These are phyloP conservation scores for Saccopteryx leptura DNA, from an alignment of 2,113 vertebrate genomes.

Conservation along the genomic window DNA sequence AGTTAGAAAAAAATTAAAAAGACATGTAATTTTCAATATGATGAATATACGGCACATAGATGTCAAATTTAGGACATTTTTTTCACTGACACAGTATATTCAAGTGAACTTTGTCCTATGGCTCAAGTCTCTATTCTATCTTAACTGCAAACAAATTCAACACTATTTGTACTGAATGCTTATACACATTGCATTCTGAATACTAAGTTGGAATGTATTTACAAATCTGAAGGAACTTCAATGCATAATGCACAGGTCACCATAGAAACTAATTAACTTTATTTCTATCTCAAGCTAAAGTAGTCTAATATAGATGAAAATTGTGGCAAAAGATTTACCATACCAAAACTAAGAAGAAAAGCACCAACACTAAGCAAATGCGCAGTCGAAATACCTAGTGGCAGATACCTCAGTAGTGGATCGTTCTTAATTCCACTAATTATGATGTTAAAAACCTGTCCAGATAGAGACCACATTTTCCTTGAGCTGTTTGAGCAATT, in stretches of 20 bases:
- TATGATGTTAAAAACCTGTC: constrained; percentile 70
- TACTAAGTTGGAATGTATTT: constrained; percentile 88
- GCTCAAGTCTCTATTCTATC: constrained; percentile 83
- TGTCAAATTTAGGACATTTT: constrained; percentile 55
- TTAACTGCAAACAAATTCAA: constrained; percentile 86
- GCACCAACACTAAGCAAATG: constrained; percentile 82
- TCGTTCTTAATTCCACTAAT: constrained; percentile 65
- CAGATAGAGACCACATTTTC: constrained; percentile 60
- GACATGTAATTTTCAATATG: constrained; percentile 15
- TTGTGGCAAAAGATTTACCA: constrained; percentile 86
- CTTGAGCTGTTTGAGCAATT: constrained; percentile 70
- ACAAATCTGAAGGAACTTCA: constrained; percentile 86
- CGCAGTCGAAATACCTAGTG: constrained; percentile 68
- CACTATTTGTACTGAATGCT: constrained; percentile 86
- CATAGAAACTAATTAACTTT: constrained; percentile 92
- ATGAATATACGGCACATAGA: not conserved
- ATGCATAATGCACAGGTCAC: constrained; percentile 89
- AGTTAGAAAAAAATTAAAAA: not conserved
- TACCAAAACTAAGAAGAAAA: constrained; percentile 81
- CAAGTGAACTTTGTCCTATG: constrained; percentile 82
- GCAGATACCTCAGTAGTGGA: constrained; percentile 78
- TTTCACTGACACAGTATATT: constrained; percentile 78
- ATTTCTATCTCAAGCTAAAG: constrained; percentile 88
- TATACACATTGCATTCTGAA: constrained; percentile 83
- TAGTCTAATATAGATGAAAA: constrained; percentile 86